Base-by-base conservation (phyloP, 2,888 invertebrate species). In the Carpatolechia fugitivella region DNA sequence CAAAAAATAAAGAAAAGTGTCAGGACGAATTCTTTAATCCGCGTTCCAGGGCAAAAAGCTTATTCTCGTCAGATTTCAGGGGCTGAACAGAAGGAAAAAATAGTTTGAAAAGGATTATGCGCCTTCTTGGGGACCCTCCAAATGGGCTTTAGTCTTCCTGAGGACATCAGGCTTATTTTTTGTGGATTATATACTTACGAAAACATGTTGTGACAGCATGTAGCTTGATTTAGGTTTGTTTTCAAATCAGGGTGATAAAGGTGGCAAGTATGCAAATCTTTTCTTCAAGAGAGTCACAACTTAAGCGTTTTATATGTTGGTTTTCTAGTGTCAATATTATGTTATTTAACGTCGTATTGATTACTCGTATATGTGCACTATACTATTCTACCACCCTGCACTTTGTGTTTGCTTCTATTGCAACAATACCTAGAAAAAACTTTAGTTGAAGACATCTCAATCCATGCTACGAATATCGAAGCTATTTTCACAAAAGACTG, bases 21-120 rank as follows among this genome's bases (percentile, higher is more conserved):
- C 49, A n/a, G 8, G 6, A 13, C 14, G 31, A 41, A 38, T 41
- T 13, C 38, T 13, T 29, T 52, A 55, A 56, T 56, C 56, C 56
- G 35, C 31, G 44, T 33, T 47, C 35, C 30, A 40, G 20, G 50
- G 47, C 31, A 53, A 53, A 57, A 58, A 58, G 50, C 56, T 20
- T 56, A 58, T 49, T 59, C 56, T 58, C 56, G 44, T 52, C 49
- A 41, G 51, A 49, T 55, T 53, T 41, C 16, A 49, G 55, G 53
- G 44, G 7, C 31, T n/a, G 30, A 14, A 11, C 14, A 51, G 50
- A 53, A 36, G 44, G 49, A 33, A 50, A 33, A 47, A 52, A 52
- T 52, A 53, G 56, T 49, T 53, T 49, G 16, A 41, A 30, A 24
- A 40, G 52, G 41, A 52, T 52, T 53, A 53, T 35, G 18, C 40